Conservation (phyloP, 2,888 invertebrate species). For the Sphaeridia pumilis region DNA sequence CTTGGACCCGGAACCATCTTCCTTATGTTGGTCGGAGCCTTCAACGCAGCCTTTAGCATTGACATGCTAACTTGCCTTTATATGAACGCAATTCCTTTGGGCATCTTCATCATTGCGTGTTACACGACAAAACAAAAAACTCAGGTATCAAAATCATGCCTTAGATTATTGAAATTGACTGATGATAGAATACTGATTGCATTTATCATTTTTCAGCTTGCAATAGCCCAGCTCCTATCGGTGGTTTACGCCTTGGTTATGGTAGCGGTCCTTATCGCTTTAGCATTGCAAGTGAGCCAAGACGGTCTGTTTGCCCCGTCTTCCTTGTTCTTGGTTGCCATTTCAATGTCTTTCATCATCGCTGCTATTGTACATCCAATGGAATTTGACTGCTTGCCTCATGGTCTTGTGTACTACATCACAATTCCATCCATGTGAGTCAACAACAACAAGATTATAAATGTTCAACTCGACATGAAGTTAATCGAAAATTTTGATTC, state of each 20-base stretch:
- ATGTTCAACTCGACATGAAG: too few relatives aligned
- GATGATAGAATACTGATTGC: too few relatives aligned
- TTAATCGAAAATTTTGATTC: too few relatives aligned
- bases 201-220: slow-evolving; percentile 48
- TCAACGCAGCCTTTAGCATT: slow-evolving; percentile 63
- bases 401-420: slow-evolving; percentile 69
- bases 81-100: slow-evolving; percentile 56
- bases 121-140: slow-evolving; percentile 53
- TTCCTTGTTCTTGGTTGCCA: slow-evolving; percentile 67
- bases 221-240: slow-evolving; percentile 62
- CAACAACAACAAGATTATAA: too few relatives aligned
- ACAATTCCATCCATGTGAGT: slow-evolving; percentile 80
- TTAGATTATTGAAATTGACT: too few relatives aligned
- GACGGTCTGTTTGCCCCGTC: slow-evolving; percentile 73
- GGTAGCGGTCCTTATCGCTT: slow-evolving; percentile 74
- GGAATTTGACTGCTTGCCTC: slow-evolving; percentile 62
- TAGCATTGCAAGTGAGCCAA: slow-evolving; percentile 61
- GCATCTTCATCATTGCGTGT: slow-evolving; percentile 55
- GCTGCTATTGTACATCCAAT: slow-evolving; percentile 61
- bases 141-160: too few relatives aligned
- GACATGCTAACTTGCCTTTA: slow-evolving; percentile 55
- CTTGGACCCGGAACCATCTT: slow-evolving; percentile 73
- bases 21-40: slow-evolving; percentile 69
- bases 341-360: slow-evolving; percentile 50
- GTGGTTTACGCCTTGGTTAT: slow-evolving; percentile 69